Base-by-base conservation (phyloP, 2,888 invertebrate species). In the Hermaeophaga mercurialis region DNA sequence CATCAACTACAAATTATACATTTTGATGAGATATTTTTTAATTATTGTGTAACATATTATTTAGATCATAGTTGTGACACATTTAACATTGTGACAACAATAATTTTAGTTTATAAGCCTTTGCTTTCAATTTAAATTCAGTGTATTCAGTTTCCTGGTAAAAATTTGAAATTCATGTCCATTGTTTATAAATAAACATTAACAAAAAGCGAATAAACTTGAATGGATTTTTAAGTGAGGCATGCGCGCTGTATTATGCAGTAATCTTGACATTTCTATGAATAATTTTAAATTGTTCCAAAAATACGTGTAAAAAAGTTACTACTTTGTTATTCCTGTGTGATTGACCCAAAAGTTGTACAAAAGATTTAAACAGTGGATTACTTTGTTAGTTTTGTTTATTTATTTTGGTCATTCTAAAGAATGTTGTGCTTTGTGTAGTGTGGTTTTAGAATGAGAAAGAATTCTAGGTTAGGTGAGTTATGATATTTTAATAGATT, bases 401-500 rank as follows among this genome's bases (percentile, higher is more conserved):
- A 19, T 18, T 38, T 38, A 11, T 38, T 38, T 38, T 38, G 8
- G 17, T 11, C 12, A 38, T 38, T 18, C 11, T 18, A 18, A 11
- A 19, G 39, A 39, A 39, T 22, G 12, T 11, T 18, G 7, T 39
- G 39, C 18, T 39, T 39, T 39, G 18, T 39, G 11, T 39, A 11
- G 39, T 39, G 39, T 22, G 14, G 3, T 11, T 8, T 18, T 9
- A 39, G 34, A 18, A 47, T 36, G 47, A 47, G 34, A 26, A 47
- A 19, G 14, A 34, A 47, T 36, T 47, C 47, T 34, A 47, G 47
- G 36, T 47, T 47, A 47, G 47, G 47, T 47, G 15, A 47, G 47
- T 36, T n/a, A 8, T n/a, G n/a, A n/a, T 38, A 15, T 38, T 38
- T 38, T 38, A 11, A 12, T 33, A 22, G 6, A 22, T 22, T 22